Percentiles rank a stretch among this genome's conserved stretches.
Evolutionary conservation across 2,888 invertebrate genomes (phyloP).

Genomic region (Leucania comma): DNA sequence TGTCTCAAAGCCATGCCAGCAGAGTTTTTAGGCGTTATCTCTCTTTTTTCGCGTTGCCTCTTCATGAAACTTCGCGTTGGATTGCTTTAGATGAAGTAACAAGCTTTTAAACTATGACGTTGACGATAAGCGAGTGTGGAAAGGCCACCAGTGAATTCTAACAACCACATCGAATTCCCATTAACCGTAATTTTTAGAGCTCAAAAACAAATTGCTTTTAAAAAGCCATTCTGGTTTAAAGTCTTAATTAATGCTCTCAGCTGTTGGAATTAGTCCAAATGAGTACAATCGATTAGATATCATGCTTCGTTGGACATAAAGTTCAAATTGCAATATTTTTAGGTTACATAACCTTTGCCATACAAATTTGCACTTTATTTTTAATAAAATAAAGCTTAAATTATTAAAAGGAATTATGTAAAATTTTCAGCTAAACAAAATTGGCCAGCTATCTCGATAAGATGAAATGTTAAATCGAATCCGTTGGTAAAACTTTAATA

Average conservation of each 20-base stretch:
- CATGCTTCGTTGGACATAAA: constrained; percentile 18
- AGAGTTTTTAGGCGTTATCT: no score
- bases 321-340: constrained; percentile 35
- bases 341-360: neutral
- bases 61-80: no score
- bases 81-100: no score
- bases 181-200: constrained; percentile 22
- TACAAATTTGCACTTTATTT: neutral
- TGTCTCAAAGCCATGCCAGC: no score
- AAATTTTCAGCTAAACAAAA: constrained; percentile 37
- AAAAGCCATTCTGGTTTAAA: constrained; percentile 43
- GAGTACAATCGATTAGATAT: constrained; percentile 25
- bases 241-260: constrained; percentile 47
- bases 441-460: constrained; percentile 32
- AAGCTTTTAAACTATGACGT: no score
- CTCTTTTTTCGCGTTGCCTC: no score
- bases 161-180: constrained; percentile 11
- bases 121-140: no score
- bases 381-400: fast-evolving
- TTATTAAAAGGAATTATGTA: constrained; percentile 22
- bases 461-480: constrained; percentile 46
- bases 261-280: constrained; percentile 40
- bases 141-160: neutral
- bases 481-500: constrained; percentile 23
- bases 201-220: constrained; percentile 52